Conservation (phyloP, 2,113 vertebrate genomes). For the Lagopus leucura region DNA sequence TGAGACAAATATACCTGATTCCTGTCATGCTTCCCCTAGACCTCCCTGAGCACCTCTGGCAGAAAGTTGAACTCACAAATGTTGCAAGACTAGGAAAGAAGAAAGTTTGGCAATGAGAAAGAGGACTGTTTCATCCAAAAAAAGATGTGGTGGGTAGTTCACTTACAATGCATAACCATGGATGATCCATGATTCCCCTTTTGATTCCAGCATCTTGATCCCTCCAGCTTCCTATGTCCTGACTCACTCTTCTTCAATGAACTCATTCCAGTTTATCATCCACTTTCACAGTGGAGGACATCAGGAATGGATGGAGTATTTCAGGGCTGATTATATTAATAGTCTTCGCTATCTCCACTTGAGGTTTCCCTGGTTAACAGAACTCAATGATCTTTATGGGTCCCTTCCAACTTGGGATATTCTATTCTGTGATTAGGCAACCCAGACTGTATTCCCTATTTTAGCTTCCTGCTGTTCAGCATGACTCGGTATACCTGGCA, state of each 20-base stretch:
- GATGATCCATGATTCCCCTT: neutral
- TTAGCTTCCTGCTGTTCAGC: neutral
- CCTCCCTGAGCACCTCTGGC: neutral
- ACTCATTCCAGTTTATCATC: neutral
- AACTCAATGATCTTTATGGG: too few species aligned
- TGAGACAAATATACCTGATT: neutral
- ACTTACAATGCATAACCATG: fast-evolving
- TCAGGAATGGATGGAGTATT: fast-evolving
- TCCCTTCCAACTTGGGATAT: too few species aligned
- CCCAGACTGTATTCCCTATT: neutral
- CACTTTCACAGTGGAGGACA: fast-evolving
- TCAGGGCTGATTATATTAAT: neutral
- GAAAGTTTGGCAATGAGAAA: neutral
- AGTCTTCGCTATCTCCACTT: neutral
- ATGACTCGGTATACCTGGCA: neutral
- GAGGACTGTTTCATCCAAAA: neutral
- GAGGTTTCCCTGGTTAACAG: neutral
- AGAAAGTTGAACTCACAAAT: neutral
- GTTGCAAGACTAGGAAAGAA: neutral
- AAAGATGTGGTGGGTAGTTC: neutral
- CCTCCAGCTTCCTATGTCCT: neutral
- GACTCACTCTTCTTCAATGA: neutral
- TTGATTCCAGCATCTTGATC: neutral
- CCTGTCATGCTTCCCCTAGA: neutral
- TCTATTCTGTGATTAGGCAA: neutral